Percentiles rank a stretch among this genome's conserved stretches.
Conservation (phyloP, 1,140 invertebrate genomes). For the Aphis gossypii region DNA sequence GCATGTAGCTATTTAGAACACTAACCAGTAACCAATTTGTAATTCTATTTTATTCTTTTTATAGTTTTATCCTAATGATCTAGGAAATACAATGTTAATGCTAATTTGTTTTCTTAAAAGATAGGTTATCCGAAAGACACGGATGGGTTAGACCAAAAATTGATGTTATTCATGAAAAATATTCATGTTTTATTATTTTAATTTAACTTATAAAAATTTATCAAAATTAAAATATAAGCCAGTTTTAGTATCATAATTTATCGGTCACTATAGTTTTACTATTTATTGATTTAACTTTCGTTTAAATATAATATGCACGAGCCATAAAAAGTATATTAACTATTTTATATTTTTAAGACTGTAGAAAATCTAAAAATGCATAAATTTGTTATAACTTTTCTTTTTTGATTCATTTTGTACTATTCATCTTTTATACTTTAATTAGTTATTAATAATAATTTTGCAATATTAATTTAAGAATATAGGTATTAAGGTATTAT, state of each 20-base stretch:
- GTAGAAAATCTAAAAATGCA: neutral
- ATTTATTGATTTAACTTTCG: neutral
- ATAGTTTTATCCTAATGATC: neutral
- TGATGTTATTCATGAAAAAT: neutral
- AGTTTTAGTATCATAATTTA: neutral
- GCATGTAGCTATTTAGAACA: slow-evolving; percentile 29
- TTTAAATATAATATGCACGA: neutral
- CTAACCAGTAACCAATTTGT: neutral
- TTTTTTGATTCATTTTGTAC: too few relatives aligned
- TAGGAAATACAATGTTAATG: neutral
- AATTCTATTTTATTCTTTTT: neutral
- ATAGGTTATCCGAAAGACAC: neutral
- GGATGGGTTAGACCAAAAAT: neutral
- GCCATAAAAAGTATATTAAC: too few relatives aligned
- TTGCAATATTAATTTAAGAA: neutral
- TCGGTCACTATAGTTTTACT: neutral
- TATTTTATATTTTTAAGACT: neutral
- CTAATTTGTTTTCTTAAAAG: neutral
- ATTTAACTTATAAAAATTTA: neutral
- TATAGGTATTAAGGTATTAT: too few relatives aligned
- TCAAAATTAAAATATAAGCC: neutral
- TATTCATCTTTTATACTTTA: neutral
- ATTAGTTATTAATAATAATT: neutral
- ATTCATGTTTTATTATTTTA: neutral
- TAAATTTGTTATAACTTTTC: neutral